These are phyloP conservation scores for Cephus sareptanus DNA, from an alignment of 2,888 invertebrate genomes.

Conservation along the genomic window DNA sequence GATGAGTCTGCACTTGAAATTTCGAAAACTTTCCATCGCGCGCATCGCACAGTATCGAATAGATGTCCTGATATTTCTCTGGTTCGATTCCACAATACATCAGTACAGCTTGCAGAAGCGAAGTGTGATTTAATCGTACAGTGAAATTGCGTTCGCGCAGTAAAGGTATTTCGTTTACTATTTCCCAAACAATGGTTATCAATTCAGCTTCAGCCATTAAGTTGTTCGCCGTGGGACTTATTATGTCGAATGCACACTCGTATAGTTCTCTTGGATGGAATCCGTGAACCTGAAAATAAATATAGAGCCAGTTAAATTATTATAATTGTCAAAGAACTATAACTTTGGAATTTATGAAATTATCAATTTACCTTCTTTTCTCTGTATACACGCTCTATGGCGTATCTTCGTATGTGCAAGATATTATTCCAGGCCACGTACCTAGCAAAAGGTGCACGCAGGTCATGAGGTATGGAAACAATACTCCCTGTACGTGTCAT, in stretches of 20 bases:
- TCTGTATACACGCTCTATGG: slow-evolving; percentile 87
- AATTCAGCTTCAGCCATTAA: slow-evolving; percentile 89
- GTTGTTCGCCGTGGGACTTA: slow-evolving; percentile 79
- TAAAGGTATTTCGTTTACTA: slow-evolving; percentile 76
- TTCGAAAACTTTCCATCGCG: slow-evolving; percentile 74
- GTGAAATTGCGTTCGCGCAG: slow-evolving; percentile 74
- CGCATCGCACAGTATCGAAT: slow-evolving; percentile 67
- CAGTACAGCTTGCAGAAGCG: slow-evolving; percentile 79
- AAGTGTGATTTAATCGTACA: slow-evolving; percentile 84
- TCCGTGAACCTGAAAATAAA: slow-evolving; percentile 67
- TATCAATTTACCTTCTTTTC: slow-evolving; percentile 73
- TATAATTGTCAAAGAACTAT: background rate
- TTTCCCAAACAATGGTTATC: slow-evolving; percentile 80
- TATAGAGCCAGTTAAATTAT: background rate
- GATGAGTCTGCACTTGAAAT: slow-evolving; percentile 77
- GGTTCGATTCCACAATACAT: slow-evolving; percentile 83
- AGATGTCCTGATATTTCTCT: slow-evolving; percentile 71
- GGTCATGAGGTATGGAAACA: slow-evolving; percentile 86
- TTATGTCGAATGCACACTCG: slow-evolving; percentile 94
- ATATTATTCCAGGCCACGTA: slow-evolving; percentile 85
- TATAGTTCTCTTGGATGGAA: slow-evolving; percentile 90
- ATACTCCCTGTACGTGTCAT: slow-evolving; percentile 91
- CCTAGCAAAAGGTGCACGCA: slow-evolving; percentile 83
- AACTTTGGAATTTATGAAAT: background rate
- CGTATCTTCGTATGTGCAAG: slow-evolving; percentile 83